Percentiles rank a stretch among this genome's conserved stretches.
These are phyloP conservation scores for Xenopus petersii DNA, from an alignment of 2,797 vertebrate species.

Conservation along the genomic window DNA sequence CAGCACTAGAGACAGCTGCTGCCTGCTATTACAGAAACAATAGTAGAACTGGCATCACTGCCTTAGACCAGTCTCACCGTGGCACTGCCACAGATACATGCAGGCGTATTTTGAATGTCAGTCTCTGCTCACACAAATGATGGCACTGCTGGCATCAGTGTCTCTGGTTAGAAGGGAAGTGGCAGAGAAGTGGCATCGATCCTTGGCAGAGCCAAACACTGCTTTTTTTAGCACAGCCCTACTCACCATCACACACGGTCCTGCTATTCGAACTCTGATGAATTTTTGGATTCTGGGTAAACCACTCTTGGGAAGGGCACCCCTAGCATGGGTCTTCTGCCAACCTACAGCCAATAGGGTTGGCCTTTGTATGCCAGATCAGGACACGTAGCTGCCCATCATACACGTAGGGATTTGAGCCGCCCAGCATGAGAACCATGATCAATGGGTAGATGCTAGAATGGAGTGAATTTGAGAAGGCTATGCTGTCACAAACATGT, in stretches of 20 bases:
- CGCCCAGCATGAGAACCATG: too few relatives aligned
- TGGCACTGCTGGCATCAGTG: neutral
- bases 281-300: neutral
- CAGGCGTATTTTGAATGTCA: neutral
- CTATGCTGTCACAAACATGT: too few relatives aligned
- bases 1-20: too few relatives aligned
- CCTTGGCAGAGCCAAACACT: neutral
- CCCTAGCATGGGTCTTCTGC: neutral
- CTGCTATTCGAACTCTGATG: neutral
- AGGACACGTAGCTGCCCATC: neutral
- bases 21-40: too few relatives aligned
- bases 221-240: neutral
- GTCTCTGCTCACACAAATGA: too few relatives aligned
- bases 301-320: neutral
- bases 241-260: conserved; percentile 1
- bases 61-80: too few relatives aligned
- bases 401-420: neutral
- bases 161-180: neutral
- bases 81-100: too few relatives aligned
- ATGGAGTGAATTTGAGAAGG: too few relatives aligned
- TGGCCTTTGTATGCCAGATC: neutral
- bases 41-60: too few relatives aligned
- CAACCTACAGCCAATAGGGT: neutral
- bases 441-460: too few relatives aligned
- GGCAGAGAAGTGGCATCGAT: neutral